These are phyloP conservation scores for Drosophila willistoni DNA, from an alignment of 1,140 invertebrate species.

Conservation along the genomic window DNA sequence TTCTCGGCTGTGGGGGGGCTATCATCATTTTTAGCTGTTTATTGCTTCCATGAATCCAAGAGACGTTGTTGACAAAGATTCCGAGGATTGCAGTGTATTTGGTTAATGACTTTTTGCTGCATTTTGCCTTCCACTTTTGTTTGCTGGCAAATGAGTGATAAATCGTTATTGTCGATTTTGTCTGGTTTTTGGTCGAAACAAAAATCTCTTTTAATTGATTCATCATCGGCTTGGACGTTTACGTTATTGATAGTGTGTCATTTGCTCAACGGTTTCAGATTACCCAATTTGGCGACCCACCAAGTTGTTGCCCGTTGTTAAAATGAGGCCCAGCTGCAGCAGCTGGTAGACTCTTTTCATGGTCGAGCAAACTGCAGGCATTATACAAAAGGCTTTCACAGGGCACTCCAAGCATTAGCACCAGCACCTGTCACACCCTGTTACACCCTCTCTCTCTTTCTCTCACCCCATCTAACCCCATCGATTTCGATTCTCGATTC, in stretches of 20 bases:
- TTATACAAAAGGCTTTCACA: background rate
- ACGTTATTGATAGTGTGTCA: conserved; percentile 44
- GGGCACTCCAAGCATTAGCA: background rate
- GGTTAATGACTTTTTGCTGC: conserved; percentile 54
- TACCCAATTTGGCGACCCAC: conserved; percentile 33
- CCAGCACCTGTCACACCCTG: conserved; percentile 54
- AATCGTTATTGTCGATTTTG: conserved; percentile 41
- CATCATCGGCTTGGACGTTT: conserved; percentile 59
- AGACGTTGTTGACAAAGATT: conserved; percentile 35
- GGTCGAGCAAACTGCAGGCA: conserved; percentile 27
- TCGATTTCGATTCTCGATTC: background rate
- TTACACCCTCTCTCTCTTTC: background rate
- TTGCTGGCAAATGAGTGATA: conserved; percentile 34
- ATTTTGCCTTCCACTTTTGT: conserved; percentile 43
- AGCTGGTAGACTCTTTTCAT: conserved; percentile 12
- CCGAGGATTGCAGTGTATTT: conserved; percentile 15
- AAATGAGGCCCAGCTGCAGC: conserved; percentile 6
- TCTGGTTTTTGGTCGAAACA: conserved; percentile 25
- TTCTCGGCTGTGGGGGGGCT: background rate
- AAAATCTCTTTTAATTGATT: conserved; percentile 75
- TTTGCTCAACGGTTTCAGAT: conserved; percentile 39
- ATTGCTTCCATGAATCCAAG: conserved; percentile 29
- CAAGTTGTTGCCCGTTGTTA: conserved; percentile 35
- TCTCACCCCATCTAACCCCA: background rate
- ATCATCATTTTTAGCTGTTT: background rate